Conservation (phyloP, 1,140 invertebrate genomes). For the Atopsyche davidsoni region DNA sequence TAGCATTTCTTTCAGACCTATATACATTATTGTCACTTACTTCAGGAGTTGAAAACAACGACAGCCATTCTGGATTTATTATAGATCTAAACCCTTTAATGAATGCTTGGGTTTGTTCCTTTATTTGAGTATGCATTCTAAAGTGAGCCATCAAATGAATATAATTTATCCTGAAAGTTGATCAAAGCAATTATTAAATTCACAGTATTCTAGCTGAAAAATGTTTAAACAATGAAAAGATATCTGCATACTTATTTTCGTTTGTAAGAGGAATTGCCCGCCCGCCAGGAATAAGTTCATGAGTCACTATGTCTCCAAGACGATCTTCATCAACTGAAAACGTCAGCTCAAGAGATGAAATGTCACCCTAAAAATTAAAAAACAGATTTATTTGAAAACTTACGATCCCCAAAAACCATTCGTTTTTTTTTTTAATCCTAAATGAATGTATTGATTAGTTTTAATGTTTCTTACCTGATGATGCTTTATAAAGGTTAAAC, state of each 20-base stretch:
- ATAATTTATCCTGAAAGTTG: constrained; percentile 78
- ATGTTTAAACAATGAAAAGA: constrained; percentile 2
- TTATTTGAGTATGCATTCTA: constrained; percentile 94
- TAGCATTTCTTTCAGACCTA: constrained; percentile 5
- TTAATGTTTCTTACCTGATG: constrained; percentile 53
- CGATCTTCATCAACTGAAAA: constrained; percentile 96
- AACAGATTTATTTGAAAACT: constrained; percentile 7
- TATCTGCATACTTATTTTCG: constrained; percentile 79
- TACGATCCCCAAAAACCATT: neutral
- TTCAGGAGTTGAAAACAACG: constrained; percentile 94
- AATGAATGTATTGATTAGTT: neutral
- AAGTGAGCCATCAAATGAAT: constrained; percentile 99
- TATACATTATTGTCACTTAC: constrained; percentile 44
- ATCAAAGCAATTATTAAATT: constrained; percentile 10
- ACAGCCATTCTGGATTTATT: constrained; percentile 92
- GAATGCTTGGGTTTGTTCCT: constrained; percentile 93
- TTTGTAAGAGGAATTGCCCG: constrained; percentile 89
- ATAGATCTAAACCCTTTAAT: constrained; percentile 94
- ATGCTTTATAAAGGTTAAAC: constrained; percentile 95
- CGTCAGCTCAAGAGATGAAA: constrained; percentile 88
- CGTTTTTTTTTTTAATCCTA: neutral
- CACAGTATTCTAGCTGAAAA: constrained; percentile 12
- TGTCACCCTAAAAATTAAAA: constrained; percentile 65
- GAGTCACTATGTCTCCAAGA: constrained; percentile 84
- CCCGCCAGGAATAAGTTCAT: constrained; percentile 90